Conservation (phyloP, 2,888 invertebrate genomes). For the Myopa tessellatipennis region DNA sequence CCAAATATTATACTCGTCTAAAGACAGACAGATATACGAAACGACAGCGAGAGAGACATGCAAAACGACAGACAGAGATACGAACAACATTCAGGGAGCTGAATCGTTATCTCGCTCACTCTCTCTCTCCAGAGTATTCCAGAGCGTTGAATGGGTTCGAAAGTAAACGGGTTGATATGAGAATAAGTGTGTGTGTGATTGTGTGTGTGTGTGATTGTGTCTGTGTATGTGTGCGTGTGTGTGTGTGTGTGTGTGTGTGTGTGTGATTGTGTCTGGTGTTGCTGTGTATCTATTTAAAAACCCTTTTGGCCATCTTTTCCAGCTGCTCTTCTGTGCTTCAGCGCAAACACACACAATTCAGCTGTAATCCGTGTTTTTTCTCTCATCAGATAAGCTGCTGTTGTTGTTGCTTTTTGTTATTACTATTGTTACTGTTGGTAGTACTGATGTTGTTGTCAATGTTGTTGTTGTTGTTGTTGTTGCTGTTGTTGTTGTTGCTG, state of each 20-base stretch:
- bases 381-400: conserved; percentile 11
- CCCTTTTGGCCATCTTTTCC: conserved; percentile 22
- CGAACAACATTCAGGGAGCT: background rate
- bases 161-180: no score
- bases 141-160: background rate
- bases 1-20: background rate
- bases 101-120: no score
- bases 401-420: background rate
- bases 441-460: background rate
- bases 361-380: conserved; percentile 23
- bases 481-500: background rate
- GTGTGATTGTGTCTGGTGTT: background rate
- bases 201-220: background rate
- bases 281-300: conserved; percentile 3
- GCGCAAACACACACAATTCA: background rate
- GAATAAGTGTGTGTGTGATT: background rate
- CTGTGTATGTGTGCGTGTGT: no score
- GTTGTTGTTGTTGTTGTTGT: background rate
- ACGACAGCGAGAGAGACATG: no score
- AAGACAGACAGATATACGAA: no score
- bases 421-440: background rate
- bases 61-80: no score
- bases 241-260: background rate
- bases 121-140: no score
- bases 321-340: no score